Percentiles rank a stretch among this genome's conserved stretches.
Conservation (phyloP, 2,113 vertebrate genomes). For the Colius striatus region DNA sequence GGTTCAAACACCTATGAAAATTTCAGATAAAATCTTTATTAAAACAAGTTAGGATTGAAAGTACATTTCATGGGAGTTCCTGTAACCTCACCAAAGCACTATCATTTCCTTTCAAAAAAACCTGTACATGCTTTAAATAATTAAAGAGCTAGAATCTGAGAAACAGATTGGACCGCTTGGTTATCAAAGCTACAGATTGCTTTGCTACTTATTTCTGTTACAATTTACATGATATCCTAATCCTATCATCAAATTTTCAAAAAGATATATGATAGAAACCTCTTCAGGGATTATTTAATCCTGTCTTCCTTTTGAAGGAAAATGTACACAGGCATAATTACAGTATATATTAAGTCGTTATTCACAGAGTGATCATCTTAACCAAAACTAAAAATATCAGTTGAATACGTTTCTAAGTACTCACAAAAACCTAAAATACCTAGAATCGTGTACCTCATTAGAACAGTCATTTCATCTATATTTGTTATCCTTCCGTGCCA, state of each 20-base stretch:
- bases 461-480: not conserved
- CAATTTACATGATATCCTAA: not conserved
- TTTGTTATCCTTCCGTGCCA: not conserved
- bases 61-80: constrained; percentile 40
- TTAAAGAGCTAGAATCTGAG: not conserved
- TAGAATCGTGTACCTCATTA: not conserved
- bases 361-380: not conserved
- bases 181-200: not conserved
- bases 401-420: not conserved
- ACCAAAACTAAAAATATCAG: not conserved
- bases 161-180: not conserved
- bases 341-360: not conserved
- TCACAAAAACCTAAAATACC: not conserved
- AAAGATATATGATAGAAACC: not conserved
- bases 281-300: not conserved
- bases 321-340: not conserved
- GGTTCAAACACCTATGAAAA: constrained; percentile 57
- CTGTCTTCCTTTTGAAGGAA: not conserved
- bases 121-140: not conserved
- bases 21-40: constrained; percentile 57
- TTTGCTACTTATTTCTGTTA: not conserved
- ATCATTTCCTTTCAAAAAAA: constrained; percentile 52
- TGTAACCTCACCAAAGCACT: constrained; percentile 39
- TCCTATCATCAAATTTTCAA: not conserved
- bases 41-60: constrained; percentile 52